Evolutionary conservation across 2,888 invertebrate genomes (phyloP).

Genomic region (Thereva unica): DNA sequence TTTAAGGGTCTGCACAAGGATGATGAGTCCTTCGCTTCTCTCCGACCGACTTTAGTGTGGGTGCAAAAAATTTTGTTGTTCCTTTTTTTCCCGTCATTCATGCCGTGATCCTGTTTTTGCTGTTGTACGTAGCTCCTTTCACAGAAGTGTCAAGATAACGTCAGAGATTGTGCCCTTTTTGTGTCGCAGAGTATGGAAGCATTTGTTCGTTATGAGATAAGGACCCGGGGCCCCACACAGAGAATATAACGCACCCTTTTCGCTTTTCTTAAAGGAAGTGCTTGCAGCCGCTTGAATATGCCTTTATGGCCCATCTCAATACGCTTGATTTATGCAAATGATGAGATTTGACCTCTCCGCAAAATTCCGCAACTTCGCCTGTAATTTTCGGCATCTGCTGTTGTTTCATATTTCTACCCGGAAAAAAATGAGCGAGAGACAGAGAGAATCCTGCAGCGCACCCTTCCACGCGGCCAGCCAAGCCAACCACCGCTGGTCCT

Average conservation of each 20-base stretch:
- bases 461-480: background rate
- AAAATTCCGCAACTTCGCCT: conserved; percentile 5
- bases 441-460: background rate
- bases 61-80: too few species aligned
- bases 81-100: too few species aligned
- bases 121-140: background rate
- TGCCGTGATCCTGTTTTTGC: too few species aligned
- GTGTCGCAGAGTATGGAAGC: conserved; percentile 19
- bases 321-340: conserved; percentile 32
- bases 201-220: conserved; percentile 33
- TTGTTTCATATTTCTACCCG: conserved; percentile 11
- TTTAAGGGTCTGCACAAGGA: too few species aligned
- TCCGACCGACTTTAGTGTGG: too few species aligned
- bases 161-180: conserved; percentile 30
- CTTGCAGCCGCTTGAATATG: conserved; percentile 21
- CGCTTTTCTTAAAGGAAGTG: conserved; percentile 15
- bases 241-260: conserved; percentile 4
- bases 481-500: background rate
- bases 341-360: conserved; percentile 32
- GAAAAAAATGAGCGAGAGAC: too few species aligned
- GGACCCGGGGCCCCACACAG: background rate
- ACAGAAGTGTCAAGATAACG: conserved; percentile 29
- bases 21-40: too few species aligned
- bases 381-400: conserved; percentile 31
- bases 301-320: conserved; percentile 25